Conservation (phyloP, 2,888 invertebrate genomes). For the Drosophila algonquin region DNA sequence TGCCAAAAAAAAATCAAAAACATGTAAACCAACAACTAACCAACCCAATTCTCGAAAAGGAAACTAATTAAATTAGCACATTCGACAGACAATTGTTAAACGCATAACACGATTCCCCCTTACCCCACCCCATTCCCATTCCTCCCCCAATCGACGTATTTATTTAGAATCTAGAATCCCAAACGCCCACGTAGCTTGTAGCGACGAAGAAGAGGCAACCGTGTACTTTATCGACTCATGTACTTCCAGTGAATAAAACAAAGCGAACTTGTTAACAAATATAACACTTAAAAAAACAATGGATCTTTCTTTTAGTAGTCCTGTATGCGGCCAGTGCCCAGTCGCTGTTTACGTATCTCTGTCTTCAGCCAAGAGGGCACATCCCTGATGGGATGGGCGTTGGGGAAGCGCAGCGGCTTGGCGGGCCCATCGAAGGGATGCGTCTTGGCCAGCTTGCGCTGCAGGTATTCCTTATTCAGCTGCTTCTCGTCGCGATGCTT, state of each 20-base stretch:
- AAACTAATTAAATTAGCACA: conserved; percentile 24
- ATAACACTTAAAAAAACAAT: conserved; percentile 29
- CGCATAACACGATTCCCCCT: conserved; percentile 54
- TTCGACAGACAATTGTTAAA: conserved; percentile 43
- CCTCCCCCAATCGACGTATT: conserved; percentile 16
- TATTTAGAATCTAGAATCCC: conserved; percentile 9
- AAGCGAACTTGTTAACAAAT: conserved; percentile 63
- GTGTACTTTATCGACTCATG: conserved; percentile 60
- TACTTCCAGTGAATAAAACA: conserved; percentile 65
- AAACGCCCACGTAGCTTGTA: conserved; percentile 12
- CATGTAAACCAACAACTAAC: conserved; percentile 16
- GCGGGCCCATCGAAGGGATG: conserved; percentile 92
- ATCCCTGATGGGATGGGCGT: conserved; percentile 86
- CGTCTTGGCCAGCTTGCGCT: conserved; percentile 90
- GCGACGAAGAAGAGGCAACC: conserved; percentile 24
- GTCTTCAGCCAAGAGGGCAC: conserved; percentile 91
- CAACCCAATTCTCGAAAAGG: neutral
- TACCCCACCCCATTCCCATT: no score
- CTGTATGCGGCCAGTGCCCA: conserved; percentile 91
- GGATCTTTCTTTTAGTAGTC: conserved; percentile 84
- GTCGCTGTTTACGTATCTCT: conserved; percentile 89
- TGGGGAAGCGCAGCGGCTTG: conserved; percentile 89
- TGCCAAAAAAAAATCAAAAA: conserved; percentile 69
- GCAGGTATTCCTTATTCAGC: conserved; percentile 93
- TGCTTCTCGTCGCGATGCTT: conserved; percentile 96